These are phyloP conservation scores for Asbolus verrucosus DNA, from an alignment of 1,140 invertebrate species.

Conservation along the genomic window DNA sequence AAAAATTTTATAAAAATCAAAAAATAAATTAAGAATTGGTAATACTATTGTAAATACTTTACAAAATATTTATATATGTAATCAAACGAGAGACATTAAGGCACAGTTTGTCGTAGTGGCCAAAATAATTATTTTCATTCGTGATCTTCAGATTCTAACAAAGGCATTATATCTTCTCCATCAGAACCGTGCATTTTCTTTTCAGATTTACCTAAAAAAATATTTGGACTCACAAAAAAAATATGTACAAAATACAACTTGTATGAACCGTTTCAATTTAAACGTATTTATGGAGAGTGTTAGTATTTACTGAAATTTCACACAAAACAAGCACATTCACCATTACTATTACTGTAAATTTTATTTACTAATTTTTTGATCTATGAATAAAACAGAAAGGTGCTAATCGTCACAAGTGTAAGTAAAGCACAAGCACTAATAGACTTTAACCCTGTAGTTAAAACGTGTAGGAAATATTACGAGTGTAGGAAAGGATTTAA, in stretches of 20 bases:
- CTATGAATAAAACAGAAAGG: neutral
- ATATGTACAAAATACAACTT: neutral
- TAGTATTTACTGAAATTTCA: conserved; percentile 17
- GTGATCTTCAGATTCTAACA: conserved; percentile 16
- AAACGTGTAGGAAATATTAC: conserved; percentile 30
- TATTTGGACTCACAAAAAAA: conserved; percentile 11
- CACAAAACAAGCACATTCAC: conserved; percentile 19
- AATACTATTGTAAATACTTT: conserved; percentile 24
- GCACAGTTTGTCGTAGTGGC: conserved; percentile 14
- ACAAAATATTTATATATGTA: conserved; percentile 27
- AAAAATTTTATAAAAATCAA: neutral
- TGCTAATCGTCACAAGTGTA: neutral
- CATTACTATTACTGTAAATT: neutral
- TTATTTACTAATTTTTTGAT: neutral
- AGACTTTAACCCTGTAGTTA: conserved; percentile 29
- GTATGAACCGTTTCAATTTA: conserved; percentile 17
- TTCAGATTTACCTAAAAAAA: conserved; percentile 42
- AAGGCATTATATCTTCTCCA: conserved; percentile 37
- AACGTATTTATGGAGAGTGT: too few relatives aligned
- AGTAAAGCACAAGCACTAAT: conserved; percentile 8
- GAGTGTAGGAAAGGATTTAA: conserved; percentile 36
- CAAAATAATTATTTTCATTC: conserved; percentile 15
- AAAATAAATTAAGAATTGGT: conserved; percentile 31
- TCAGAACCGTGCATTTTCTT: conserved; percentile 37
- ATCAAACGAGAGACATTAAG: conserved; percentile 7